Evolutionary conservation across 2,797 vertebrate genomes (phyloP), one percentile per base, ranked within the genome.

Genomic region (Galago senegalensis): DNA sequence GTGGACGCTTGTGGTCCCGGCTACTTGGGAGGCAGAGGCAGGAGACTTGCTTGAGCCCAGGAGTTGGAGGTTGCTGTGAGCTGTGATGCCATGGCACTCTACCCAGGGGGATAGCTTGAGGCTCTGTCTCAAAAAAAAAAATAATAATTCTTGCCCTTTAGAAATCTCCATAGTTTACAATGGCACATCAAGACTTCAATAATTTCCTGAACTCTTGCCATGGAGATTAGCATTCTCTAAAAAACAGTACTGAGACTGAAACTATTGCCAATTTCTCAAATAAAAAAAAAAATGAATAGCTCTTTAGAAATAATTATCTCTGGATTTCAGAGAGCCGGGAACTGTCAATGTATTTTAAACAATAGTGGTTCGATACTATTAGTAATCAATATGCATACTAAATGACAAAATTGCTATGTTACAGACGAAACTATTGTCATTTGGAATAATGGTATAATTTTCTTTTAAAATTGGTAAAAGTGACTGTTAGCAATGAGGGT

Each of bases 221-320:
- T 6, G 61, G 20, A 85, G 2, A 65, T 81, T 75, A 87, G n/a
- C 25, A n/a, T 80, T 93, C 96, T 1, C 70, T 63, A 1, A 87
- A 81, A 83, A 87, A 81, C 79, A 40, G 2, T 27, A 43, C 27
- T 79, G 10, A 77, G 49, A 31, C 89, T 73, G 1, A 82, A 93
- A 87, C 18, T 10, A 84, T n/a, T 70, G 58, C 10, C 31, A 83
- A 2, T 60, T 80, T 40, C 49, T 87, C 37, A 87, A 84, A 77
- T 63, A 69, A 73, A 69, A 73, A 23, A 69, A 14, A 46, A 91
- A 86, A 23, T 29, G 14, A 82, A 18, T 6, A 93, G 61, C 31
- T 81, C 17, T 75, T 94, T 56, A 87, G 27, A 89, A 91, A 92
- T 58, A 65, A 82, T 13, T 89, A 10, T 61, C 27, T 87, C 76